A percentile compares a stretch with the other conserved stretches of the same genome.
These are phyloP conservation scores for Trissolcus brochymenae DNA, from an alignment of 2,888 invertebrate species.

Conservation along the genomic window DNA sequence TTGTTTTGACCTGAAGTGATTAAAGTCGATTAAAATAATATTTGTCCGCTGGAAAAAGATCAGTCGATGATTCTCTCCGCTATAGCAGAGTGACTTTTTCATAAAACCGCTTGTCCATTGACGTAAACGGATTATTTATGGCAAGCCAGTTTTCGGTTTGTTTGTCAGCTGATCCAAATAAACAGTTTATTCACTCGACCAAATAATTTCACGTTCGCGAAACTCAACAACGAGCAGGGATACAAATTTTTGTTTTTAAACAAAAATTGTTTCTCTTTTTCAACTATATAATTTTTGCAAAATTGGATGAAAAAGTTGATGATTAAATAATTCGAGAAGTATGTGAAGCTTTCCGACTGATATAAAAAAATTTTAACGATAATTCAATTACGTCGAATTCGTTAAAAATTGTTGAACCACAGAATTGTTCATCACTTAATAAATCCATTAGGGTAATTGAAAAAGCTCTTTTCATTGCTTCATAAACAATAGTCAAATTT, in stretches of 20 bases:
- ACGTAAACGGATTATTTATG: constrained; percentile 1
- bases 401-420: background rate
- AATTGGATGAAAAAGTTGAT: background rate
- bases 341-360: too few relatives aligned
- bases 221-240: too few relatives aligned
- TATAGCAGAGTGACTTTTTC: too few relatives aligned
- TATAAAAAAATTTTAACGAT: constrained; percentile 2
- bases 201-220: too few relatives aligned
- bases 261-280: too few relatives aligned
- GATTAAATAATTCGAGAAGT: constrained; percentile 14
- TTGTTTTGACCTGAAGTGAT: constrained; percentile 33
- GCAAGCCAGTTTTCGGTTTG: too few relatives aligned
- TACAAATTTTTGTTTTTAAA: too few relatives aligned
- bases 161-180: constrained; percentile 1
- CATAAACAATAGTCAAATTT: background rate
- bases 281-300: too few relatives aligned
- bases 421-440: constrained; percentile 10
- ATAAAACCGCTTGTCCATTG: too few relatives aligned
- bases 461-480: background rate
- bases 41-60: too few relatives aligned
- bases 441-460: constrained; percentile 1
- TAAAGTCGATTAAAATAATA: background rate
- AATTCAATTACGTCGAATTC: background rate
- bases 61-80: too few relatives aligned
- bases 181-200: background rate